Percentiles rank a stretch among this genome's conserved stretches.
Evolutionary conservation across 2,797 vertebrate genomes (phyloP).

Genomic region (Chanos chanos): DNA sequence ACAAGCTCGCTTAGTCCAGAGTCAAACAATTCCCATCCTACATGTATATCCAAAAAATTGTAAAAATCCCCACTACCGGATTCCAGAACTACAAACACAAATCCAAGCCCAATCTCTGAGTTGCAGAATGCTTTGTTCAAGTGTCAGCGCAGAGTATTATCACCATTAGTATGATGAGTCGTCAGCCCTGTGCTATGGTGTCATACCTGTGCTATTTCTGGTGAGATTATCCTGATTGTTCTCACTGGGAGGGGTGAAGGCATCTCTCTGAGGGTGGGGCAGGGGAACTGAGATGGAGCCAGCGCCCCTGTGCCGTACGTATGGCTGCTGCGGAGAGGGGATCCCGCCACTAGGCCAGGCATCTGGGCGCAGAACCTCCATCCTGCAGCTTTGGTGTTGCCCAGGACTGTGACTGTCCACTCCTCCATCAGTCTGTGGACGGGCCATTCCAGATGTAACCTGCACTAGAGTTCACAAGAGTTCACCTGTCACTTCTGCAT

Average conservation of each 20-base stretch:
- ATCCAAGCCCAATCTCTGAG: no score
- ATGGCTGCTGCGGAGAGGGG: constrained; percentile 10
- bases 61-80: no score
- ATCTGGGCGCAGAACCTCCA: constrained; percentile 48
- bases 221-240: constrained; percentile 30
- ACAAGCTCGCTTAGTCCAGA: no score
- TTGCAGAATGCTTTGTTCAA: no score
- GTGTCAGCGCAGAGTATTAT: no score
- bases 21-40: no score
- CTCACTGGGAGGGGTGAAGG: constrained; percentile 4
- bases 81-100: no score
- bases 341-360: constrained; percentile 13
- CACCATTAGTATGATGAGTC: not conserved
- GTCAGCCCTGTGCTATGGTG: not conserved
- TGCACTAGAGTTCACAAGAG: constrained; percentile 10
- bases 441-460: constrained; percentile 64
- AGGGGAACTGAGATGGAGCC: not conserved
- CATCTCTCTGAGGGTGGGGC: constrained; percentile 10
- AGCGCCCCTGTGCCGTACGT: constrained; percentile 18
- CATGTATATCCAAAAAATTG: no score
- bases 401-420: constrained; percentile 47
- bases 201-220: constrained; percentile 32
- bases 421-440: constrained; percentile 62
- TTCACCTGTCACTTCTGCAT: not conserved
- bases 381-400: constrained; percentile 42